A percentile compares a stretch with the other conserved stretches of the same genome.
These are phyloP conservation scores for Caenorhabditis sp. DNA, from an alignment of 2,888 invertebrate genomes.

Conservation along the genomic window DNA sequence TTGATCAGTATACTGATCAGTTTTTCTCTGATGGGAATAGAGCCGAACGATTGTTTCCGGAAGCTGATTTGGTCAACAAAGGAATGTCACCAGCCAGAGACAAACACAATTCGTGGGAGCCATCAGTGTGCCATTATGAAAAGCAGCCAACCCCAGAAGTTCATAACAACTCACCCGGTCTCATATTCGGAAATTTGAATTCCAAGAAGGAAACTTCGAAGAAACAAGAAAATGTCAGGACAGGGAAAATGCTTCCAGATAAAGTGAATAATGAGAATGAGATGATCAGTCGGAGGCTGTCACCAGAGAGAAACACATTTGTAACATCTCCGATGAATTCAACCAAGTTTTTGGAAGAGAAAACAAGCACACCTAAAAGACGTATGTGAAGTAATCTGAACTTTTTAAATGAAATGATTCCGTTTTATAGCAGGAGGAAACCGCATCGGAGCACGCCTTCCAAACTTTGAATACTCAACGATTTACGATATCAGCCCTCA, in stretches of 20 bases:
- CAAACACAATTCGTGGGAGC: constrained; percentile 56
- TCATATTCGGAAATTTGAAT: constrained; percentile 29
- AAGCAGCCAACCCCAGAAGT: constrained; percentile 54
- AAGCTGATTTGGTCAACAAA: constrained; percentile 1
- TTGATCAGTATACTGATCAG: constrained; percentile 42
- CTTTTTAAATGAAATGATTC: no score
- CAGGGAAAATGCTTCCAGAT: background rate
- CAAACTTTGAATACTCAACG: constrained; percentile 28
- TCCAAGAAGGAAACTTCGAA: background rate
- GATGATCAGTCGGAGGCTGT: background rate
- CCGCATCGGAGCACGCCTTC: constrained; percentile 26
- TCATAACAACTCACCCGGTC: constrained; percentile 19
- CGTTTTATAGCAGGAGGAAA: constrained; percentile 33
- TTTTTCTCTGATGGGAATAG: constrained; percentile 40
- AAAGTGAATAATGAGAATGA: constrained; percentile 30
- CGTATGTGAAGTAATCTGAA: constrained; percentile 9
- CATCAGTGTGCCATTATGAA: constrained; percentile 43
- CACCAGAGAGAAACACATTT: constrained; percentile 35
- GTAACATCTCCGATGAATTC: constrained; percentile 39
- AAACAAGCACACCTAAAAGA: constrained; percentile 57
- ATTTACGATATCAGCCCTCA: constrained; percentile 46
- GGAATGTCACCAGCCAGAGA: constrained; percentile 24
- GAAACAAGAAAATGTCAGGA: background rate
- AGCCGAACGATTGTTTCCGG: constrained; percentile 46
- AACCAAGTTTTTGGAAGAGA: constrained; percentile 23